These are phyloP conservation scores for Odontesthes bonariensis DNA, from an alignment of 2,113 vertebrate species.

Conservation along the genomic window DNA sequence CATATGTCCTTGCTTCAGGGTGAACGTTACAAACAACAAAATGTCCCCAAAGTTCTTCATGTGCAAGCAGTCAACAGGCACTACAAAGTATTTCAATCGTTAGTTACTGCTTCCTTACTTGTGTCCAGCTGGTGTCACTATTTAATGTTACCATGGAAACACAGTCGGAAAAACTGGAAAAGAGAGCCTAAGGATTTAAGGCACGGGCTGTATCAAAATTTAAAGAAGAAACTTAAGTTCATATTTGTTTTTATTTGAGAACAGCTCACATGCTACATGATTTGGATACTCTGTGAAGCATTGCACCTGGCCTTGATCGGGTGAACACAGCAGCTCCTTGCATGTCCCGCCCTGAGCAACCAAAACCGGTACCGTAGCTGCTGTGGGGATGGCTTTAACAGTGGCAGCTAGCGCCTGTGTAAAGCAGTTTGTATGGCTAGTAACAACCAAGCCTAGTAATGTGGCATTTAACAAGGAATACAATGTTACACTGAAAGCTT, in stretches of 20 bases:
- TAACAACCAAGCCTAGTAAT: constrained; percentile 2
- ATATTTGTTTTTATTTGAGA: constrained; percentile 33
- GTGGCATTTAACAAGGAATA: background rate
- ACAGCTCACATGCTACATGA: constrained; percentile 68
- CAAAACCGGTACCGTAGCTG: background rate
- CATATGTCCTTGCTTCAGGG: too few relatives aligned
- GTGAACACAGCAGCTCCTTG: constrained; percentile 12
- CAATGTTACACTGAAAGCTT: constrained; percentile 5
- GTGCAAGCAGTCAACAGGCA: too few relatives aligned
- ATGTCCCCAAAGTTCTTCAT: too few relatives aligned
- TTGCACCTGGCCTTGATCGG: background rate
- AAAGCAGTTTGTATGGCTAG: background rate
- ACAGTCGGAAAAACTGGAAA: too few relatives aligned
- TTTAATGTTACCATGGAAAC: too few relatives aligned
- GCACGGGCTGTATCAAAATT: too few relatives aligned
- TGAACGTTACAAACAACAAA: too few relatives aligned
- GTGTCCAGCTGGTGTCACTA: too few relatives aligned
- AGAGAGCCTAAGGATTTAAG: too few relatives aligned
- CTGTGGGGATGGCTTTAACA: background rate
- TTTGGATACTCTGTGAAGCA: constrained; percentile 35
- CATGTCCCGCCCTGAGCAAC: background rate
- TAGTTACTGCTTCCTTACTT: too few relatives aligned
- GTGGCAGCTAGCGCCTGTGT: background rate
- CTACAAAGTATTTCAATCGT: too few relatives aligned
- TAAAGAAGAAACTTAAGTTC: constrained; percentile 6